A percentile compares a stretch with the other conserved stretches of the same genome.
Evolutionary conservation across 2,797 vertebrate species (phyloP).

Genomic region (Babyrousa celebensis): DNA sequence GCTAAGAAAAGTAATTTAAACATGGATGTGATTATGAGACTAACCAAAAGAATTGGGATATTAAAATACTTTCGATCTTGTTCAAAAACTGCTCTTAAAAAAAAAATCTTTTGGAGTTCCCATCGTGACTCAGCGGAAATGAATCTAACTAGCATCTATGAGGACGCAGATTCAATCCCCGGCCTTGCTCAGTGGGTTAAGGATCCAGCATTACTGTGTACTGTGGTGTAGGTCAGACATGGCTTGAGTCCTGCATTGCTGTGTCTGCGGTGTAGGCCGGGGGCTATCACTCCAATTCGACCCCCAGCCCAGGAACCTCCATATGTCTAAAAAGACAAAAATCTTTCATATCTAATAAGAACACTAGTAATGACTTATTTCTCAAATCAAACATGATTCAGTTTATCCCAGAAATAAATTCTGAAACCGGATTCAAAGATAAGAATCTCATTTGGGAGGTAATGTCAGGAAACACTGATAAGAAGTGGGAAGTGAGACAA

Average conservation of each 20-base stretch:
- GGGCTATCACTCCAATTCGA: no score
- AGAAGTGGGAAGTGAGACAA: slow-evolving; percentile 4
- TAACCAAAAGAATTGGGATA: slow-evolving; percentile 33
- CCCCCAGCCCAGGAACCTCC: no score
- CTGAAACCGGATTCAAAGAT: slow-evolving; percentile 37
- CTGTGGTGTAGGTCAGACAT: no score
- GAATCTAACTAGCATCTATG: no score
- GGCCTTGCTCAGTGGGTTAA: no score
- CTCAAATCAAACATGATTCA: neutral
- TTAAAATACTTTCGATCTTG: slow-evolving; percentile 22
- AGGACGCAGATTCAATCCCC: no score
- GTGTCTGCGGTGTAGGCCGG: no score
- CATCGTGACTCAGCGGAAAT: no score
- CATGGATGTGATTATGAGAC: neutral
- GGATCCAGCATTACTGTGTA: no score
- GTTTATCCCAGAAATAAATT: slow-evolving; percentile 57
- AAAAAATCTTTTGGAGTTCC: no score
- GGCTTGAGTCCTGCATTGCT: no score
- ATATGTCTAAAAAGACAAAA: no score
- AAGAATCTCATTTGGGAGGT: slow-evolving; percentile 55
- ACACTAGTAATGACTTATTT: slow-evolving; percentile 43
- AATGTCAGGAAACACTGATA: slow-evolving; percentile 29
- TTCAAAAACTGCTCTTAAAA: neutral
- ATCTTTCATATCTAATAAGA: slow-evolving; percentile 17
- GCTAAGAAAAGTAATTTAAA: slow-evolving; percentile 45